Percentiles rank a stretch among this genome's conserved stretches.
Evolutionary conservation across 2,888 invertebrate species (phyloP).

Genomic region (Acleris sparsana): DNA sequence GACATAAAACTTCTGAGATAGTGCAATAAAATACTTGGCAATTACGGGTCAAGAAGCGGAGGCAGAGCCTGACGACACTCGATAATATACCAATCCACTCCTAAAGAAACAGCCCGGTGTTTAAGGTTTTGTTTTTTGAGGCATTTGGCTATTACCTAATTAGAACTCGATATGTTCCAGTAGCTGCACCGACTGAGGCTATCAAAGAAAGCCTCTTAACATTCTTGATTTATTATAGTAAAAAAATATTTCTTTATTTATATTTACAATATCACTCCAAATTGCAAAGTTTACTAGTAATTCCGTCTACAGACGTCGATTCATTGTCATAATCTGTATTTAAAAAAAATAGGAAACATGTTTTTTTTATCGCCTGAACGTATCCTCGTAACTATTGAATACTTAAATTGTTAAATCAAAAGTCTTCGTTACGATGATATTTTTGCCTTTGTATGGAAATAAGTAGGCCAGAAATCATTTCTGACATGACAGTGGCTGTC

Average conservation of each 20-base stretch:
- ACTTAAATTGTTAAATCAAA: conserved; percentile 30
- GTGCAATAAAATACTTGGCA: conserved; percentile 78
- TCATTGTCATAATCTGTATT: background rate
- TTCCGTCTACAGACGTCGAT: background rate
- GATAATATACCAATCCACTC: conserved; percentile 28
- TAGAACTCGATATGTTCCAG: too few species aligned
- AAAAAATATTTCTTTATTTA: too few species aligned
- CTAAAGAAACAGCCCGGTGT: conserved; percentile 10
- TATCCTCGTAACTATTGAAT: conserved; percentile 4
- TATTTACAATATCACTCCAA: too few species aligned
- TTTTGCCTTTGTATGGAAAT: conserved; percentile 52
- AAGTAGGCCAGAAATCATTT: conserved; percentile 41
- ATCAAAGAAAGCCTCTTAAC: too few species aligned
- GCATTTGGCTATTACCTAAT: too few species aligned
- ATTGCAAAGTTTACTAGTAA: too few species aligned
- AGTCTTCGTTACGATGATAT: conserved; percentile 39
- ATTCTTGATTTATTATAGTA: too few species aligned
- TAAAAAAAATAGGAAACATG: too few species aligned
- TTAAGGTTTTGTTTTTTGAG: conserved; percentile 1
- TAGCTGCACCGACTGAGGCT: too few species aligned
- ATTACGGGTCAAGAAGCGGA: conserved; percentile 72
- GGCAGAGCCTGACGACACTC: conserved; percentile 47
- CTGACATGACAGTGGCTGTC: conserved; percentile 53
- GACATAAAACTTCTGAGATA: conserved; percentile 79
- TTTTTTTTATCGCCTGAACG: too few species aligned